Evolutionary conservation across 1,140 invertebrate species (phyloP).

Genomic region (Scaptomyza graminum): DNA sequence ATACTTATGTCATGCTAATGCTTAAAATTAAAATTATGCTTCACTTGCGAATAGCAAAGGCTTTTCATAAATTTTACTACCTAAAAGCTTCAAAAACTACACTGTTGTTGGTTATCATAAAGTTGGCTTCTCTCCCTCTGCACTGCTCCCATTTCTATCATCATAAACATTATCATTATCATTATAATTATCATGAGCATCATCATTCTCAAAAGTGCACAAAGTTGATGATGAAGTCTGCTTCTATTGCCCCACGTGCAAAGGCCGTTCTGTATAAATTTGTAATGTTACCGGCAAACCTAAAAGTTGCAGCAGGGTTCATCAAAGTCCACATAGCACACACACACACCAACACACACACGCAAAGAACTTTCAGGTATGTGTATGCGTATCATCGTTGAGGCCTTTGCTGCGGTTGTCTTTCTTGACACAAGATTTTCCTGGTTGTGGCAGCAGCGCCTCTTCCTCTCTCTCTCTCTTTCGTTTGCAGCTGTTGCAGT

Average conservation of each 20-base stretch:
- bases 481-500: conserved; percentile 18
- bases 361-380: background rate
- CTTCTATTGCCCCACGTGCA: conserved; percentile 2
- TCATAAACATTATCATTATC: conserved; percentile 1
- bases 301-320: conserved; percentile 36
- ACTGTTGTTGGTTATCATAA: conserved; percentile 1
- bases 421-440: conserved; percentile 59
- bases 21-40: background rate
- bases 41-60: background rate
- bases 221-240: conserved; percentile 27
- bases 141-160: background rate
- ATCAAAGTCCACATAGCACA: conserved; percentile 33
- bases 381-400: conserved; percentile 44
- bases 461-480: background rate
- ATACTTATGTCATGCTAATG: background rate
- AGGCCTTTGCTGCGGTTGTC: conserved; percentile 73
- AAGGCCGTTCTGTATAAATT: conserved; percentile 11
- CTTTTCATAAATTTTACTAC: background rate
- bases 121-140: background rate
- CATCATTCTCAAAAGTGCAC: conserved; percentile 8
- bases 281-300: conserved; percentile 28
- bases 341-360: conserved; percentile 1
- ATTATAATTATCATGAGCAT: background rate
- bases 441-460: conserved; percentile 5
- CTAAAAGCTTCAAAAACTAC: background rate